Evolutionary conservation across 2,113 vertebrate genomes (phyloP), one percentile per base, ranked within the genome.

Genomic region (Syngnathoides biaculeatus): DNA sequence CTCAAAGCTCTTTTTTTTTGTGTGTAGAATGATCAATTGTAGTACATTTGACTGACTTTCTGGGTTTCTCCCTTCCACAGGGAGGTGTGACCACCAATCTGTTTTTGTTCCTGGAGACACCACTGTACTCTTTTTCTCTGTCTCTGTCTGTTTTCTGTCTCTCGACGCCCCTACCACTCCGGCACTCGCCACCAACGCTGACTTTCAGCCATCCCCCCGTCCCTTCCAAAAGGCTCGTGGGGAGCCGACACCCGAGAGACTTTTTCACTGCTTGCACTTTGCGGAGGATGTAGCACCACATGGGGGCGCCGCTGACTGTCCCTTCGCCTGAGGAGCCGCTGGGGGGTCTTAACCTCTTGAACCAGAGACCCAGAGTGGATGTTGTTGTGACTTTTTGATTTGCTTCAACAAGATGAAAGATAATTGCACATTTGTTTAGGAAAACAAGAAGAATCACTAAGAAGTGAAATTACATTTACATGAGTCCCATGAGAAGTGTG

Each of bases 231-330:
- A 1, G 8, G 19, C 40, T 45, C 3, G 14, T 60, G 13, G 12
- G 79, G 74, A 72, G 74, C 79, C 83, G 76, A 79, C 72, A 75
- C 71, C 72, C 60, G 64, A 74, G 79, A 83, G 85, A 88, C 79
- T 73, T 70, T 64, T 75, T 67, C 81, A 89, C 82, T 84, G 81
- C 74, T 90, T 92, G 92, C 92, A 93, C 92, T 92, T 93, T 92
- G 84, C 82, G 81, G 81, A 19, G 57, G 77, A 88, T 80, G 85
- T 89, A 90, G 85, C 86, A 79, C 87, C 65, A 79, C 17, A 53
- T 64, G 65, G 74, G 72, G 64, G 57, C 13, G 1, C 43, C 27
- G 20, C 45, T 39, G 50, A 60, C 61, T 7, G 35, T 57, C 27
- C 73, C 48, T 56, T 71, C 52, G 4, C 56, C 8, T 1, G 56